phyloP scores from a whole-genome alignment of 1,140 invertebrate species.

The Brachionus koreanus region DNA sequence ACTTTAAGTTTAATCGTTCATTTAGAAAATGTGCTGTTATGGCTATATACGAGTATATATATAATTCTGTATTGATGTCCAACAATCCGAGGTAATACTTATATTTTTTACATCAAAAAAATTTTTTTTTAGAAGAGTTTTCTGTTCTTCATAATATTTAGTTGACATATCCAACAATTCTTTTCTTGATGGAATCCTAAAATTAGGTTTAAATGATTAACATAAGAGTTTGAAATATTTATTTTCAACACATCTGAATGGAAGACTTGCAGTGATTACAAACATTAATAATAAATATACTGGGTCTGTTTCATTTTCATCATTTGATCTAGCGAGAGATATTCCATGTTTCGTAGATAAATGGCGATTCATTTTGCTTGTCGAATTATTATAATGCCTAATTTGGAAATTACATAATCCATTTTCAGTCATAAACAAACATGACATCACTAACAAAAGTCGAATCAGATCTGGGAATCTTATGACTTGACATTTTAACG shows the following conservation, averaged over 20 bases:
- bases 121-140: not conserved
- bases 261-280: not conserved
- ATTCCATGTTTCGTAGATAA: not conserved
- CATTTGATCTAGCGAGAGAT: not conserved
- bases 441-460: not conserved
- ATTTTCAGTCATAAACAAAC: not conserved
- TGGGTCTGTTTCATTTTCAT: not conserved
- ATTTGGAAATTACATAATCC: not conserved
- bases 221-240: not conserved
- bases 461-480: not conserved
- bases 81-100: not conserved
- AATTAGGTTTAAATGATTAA: not conserved
- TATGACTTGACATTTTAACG: not conserved
- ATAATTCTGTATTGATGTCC: slow-evolving; percentile 34
- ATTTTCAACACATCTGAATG: slow-evolving; percentile 20
- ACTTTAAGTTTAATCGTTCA: not conserved
- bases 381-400: not conserved
- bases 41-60: not conserved
- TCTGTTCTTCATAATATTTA: slow-evolving; percentile 4
- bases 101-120: not conserved
- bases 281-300: not conserved
- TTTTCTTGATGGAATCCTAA: not conserved
- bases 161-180: not conserved
- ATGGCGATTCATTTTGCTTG: not conserved
- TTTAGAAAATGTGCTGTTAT: slow-evolving; percentile 26